Conservation (phyloP, 2,113 vertebrate species). For the Nettapus auritus region DNA sequence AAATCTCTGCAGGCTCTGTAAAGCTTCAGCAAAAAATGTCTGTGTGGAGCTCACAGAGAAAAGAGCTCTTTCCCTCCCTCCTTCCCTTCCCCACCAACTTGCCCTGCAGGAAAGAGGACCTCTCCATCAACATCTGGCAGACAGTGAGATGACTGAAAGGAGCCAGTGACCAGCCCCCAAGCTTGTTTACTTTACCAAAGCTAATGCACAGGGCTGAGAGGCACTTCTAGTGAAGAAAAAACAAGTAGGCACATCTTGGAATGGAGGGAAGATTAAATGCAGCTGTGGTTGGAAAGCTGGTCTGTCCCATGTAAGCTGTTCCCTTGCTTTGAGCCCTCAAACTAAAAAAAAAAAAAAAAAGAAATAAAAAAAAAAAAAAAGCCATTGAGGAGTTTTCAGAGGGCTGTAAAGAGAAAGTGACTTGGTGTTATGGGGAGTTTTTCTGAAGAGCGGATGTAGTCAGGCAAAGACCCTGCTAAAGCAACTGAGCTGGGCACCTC, state of each 20-base stretch:
- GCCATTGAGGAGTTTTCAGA: neutral
- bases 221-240: neutral
- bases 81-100: neutral
- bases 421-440: neutral
- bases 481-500: accelerated
- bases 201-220: neutral
- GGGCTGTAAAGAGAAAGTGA: neutral
- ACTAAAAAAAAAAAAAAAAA: neutral
- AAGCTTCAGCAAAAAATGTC: neutral
- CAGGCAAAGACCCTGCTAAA: neutral
- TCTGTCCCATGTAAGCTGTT: accelerated
- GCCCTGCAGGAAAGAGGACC: neutral
- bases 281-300: neutral
- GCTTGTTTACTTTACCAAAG: neutral
- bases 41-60: neutral
- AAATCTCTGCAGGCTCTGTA: neutral
- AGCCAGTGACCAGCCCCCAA: neutral
- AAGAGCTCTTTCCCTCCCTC: accelerated
- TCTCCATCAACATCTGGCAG: neutral
- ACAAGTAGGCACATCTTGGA: neutral
- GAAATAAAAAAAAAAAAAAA: neutral
- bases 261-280: neutral
- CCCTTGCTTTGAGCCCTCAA: neutral
- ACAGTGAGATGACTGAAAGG: neutral
- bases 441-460: neutral